Percentiles rank a stretch among this genome's conserved stretches.
Conservation (phyloP, 2,888 invertebrate species). For the Machimus rusticus region DNA sequence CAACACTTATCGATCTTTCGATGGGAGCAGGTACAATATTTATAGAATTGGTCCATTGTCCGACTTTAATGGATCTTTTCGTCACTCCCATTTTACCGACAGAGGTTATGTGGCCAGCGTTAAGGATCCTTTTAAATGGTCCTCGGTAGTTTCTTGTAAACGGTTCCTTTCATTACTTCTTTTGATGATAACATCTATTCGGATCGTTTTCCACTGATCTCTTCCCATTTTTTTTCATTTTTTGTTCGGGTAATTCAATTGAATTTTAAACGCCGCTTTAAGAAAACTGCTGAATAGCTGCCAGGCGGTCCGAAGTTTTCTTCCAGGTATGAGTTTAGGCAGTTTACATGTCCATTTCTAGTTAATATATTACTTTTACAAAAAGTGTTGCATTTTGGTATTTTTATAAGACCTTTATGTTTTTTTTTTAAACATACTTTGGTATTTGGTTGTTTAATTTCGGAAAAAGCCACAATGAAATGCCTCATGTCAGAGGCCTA, state of each 20-base stretch:
- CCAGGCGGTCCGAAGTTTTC: background rate
- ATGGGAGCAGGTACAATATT: constrained; percentile 37
- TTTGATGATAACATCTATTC: constrained; percentile 30
- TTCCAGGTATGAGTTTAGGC: background rate
- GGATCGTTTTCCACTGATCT: constrained; percentile 5
- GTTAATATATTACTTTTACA: background rate
- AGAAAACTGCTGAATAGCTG: constrained; percentile 17
- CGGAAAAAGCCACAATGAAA: no score
- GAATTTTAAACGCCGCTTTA: constrained; percentile 24
- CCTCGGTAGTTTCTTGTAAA: constrained; percentile 35
- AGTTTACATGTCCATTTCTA: background rate
- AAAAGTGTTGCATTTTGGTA: background rate
- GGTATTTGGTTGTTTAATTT: background rate
- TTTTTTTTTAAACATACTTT: background rate
- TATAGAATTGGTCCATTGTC: constrained; percentile 29
- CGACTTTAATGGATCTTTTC: constrained; percentile 36
- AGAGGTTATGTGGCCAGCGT: background rate
- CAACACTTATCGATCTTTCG: constrained; percentile 30
- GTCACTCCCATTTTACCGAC: constrained; percentile 25
- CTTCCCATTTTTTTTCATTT: background rate
- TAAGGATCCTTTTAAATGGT: constrained; percentile 30
- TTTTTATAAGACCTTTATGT: background rate
- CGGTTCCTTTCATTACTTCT: constrained; percentile 26
- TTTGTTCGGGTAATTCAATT: background rate
- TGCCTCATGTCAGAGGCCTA: no score